A percentile compares a stretch with the other conserved stretches of the same genome.
Conservation (phyloP, 1,140 invertebrate species). For the Tetramorium alpestre region DNA sequence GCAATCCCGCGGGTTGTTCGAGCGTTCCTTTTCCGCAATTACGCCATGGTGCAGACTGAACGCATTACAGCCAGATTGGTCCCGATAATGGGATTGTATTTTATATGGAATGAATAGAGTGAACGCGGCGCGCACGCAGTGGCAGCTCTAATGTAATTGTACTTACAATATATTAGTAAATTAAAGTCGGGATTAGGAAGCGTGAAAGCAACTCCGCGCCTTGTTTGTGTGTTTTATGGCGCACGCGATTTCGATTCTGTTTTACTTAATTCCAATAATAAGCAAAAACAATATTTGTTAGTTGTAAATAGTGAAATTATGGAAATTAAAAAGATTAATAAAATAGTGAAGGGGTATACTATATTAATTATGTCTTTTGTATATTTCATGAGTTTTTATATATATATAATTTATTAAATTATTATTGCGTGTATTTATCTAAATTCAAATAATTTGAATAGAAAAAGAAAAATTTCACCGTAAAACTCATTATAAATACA, state of each 20-base stretch:
- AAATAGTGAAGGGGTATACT: neutral
- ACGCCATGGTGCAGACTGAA: neutral
- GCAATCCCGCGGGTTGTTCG: conserved; percentile 6
- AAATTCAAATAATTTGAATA: neutral
- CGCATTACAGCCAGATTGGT: neutral
- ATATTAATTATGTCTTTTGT: neutral
- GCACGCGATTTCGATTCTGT: conserved; percentile 32
- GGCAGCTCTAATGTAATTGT: conserved; percentile 24
- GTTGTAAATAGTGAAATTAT: neutral
- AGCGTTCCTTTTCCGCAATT: conserved; percentile 41
- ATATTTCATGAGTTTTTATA: neutral
- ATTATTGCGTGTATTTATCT: neutral
- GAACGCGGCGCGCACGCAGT: neutral
- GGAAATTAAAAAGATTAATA: neutral
- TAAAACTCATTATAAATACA: neutral
- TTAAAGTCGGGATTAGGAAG: conserved; percentile 39
- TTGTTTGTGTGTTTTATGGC: neutral
- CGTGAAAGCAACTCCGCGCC: conserved; percentile 34
- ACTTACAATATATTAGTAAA: conserved; percentile 17
- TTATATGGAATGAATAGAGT: conserved; percentile 21
- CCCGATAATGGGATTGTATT: conserved; percentile 22
- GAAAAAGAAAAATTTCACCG: neutral
- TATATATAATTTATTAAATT: neutral
- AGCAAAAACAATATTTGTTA: neutral
- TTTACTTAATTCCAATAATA: neutral